Evolutionary conservation across 2,113 vertebrate genomes (phyloP).

Genomic region (Pleuronectes platessa): DNA sequence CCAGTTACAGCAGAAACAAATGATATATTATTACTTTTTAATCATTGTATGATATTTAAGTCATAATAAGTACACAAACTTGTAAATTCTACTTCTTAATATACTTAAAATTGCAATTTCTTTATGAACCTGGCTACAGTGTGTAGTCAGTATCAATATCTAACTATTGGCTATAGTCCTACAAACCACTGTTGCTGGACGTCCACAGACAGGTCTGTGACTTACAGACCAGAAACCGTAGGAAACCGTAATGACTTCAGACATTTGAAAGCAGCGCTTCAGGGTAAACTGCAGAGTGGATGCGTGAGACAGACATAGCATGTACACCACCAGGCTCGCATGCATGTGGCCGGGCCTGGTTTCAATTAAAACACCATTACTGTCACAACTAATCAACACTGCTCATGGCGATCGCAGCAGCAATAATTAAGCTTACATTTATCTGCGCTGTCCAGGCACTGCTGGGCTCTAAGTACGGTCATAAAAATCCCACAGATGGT

Average conservation of each 20-base stretch:
- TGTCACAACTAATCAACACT: conserved; percentile 79
- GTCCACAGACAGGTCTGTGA: conserved; percentile 33
- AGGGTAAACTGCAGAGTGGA: conserved; percentile 61
- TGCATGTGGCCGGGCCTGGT: conserved; percentile 70
- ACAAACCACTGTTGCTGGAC: conserved; percentile 35
- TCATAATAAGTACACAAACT: not conserved
- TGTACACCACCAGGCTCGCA: conserved; percentile 61
- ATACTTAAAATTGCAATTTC: not conserved
- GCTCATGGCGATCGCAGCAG: conserved; percentile 56
- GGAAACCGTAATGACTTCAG: conserved; percentile 60
- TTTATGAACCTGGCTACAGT: not conserved
- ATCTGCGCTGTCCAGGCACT: conserved; percentile 59
- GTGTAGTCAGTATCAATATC: not conserved
- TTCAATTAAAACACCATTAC: conserved; percentile 79
- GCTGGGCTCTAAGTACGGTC: conserved; percentile 63
- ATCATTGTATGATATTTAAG: not conserved
- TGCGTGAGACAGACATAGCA: conserved; percentile 63
- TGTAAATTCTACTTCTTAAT: not conserved
- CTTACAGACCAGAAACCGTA: conserved; percentile 40
- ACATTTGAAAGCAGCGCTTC: conserved; percentile 70
- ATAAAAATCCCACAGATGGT: conserved; percentile 75
- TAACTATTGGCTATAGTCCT: conserved; percentile 4
- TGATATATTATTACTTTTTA: too few species aligned
- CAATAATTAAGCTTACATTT: conserved; percentile 74
- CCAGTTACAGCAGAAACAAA: too few species aligned